Evolutionary conservation across 2,113 vertebrate species (phyloP), one percentile per base, ranked within the genome.

Genomic region (Myotis davidii): DNA sequence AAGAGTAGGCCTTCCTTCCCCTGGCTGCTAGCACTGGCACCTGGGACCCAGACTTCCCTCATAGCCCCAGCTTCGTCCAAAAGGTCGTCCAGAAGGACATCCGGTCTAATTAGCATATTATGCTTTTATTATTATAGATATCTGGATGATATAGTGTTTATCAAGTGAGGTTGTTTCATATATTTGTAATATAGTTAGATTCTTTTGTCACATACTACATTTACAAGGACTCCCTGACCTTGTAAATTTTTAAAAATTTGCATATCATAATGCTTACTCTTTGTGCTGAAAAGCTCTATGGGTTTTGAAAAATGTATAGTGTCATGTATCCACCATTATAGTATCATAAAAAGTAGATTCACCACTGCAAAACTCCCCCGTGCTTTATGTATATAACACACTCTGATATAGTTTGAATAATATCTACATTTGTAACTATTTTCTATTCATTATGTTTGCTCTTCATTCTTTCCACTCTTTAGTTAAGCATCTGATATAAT

Each of bases 401-500:
- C 34, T 25, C 9, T 56, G 32, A 67, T 74, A 56, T 3, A 67
- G 25, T 56, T 84, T 48, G 16, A 45, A 42, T 70, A 42, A 29
- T 39, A 88, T 64, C 45, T 45, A 54, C 25, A 54, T 45, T 84
- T 88, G 42, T 82, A 25, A 73, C 42, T 29, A 3, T 74, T 52
- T 79, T 72, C 39, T 78, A 45, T 29, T 64, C 23, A 25, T 83
- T 88, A 37, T 32, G 61, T n/a, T 94, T 78, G 4, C 64, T 64
- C 6, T 87, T 64, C 69, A 59, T 74, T 45, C 45, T 64, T 76
- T 85, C 67, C 1, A 6, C 32, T 25, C 65, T 78, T 69, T 12
- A 67, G 65, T 0, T 54, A 34, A 86, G 9, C 34, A 59, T 73
- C 73, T 87, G 20, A 56, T 32, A 81, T 45, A n/a, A 67, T 69